Conservation (phyloP, 2,797 vertebrate genomes). For the Mustela erminea region DNA sequence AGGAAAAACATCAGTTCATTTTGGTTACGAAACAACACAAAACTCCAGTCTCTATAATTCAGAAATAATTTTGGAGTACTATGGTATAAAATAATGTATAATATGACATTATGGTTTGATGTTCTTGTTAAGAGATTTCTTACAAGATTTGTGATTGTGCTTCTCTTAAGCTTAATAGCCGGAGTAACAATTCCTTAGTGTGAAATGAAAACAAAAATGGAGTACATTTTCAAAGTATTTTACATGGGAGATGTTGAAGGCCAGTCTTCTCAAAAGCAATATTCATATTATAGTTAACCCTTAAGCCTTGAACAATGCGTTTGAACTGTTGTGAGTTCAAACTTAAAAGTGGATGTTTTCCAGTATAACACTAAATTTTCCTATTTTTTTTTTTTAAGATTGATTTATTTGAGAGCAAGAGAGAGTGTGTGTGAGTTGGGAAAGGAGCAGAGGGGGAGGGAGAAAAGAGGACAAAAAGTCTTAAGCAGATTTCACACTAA, state of each 20-base stretch:
- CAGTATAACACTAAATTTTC: background rate
- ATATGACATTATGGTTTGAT: background rate
- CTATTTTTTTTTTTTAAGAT: background rate
- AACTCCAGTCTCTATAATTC: slow-evolving; percentile 3
- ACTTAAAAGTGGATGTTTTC: background rate
- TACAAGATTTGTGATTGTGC: background rate
- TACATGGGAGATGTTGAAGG: background rate
- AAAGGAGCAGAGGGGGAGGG: background rate
- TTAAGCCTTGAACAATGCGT: background rate
- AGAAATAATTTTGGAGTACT: slow-evolving; percentile 36
- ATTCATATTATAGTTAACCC: background rate
- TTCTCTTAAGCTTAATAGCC: slow-evolving; percentile 22
- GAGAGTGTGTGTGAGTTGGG: background rate
- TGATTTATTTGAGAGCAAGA: background rate
- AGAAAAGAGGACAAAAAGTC: background rate
- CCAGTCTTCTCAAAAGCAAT: background rate
- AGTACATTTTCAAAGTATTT: slow-evolving; percentile 19
- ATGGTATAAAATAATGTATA: background rate
- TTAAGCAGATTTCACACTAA: background rate
- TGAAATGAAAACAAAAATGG: slow-evolving; percentile 20
- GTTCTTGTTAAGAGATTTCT: slow-evolving; percentile 5
- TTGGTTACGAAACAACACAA: background rate
- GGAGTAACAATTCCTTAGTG: slow-evolving; percentile 19
- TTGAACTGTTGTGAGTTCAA: background rate
- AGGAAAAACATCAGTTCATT: slow-evolving; percentile 82